Conservation (phyloP, 2,113 vertebrate genomes). For the Scolopax mira region DNA sequence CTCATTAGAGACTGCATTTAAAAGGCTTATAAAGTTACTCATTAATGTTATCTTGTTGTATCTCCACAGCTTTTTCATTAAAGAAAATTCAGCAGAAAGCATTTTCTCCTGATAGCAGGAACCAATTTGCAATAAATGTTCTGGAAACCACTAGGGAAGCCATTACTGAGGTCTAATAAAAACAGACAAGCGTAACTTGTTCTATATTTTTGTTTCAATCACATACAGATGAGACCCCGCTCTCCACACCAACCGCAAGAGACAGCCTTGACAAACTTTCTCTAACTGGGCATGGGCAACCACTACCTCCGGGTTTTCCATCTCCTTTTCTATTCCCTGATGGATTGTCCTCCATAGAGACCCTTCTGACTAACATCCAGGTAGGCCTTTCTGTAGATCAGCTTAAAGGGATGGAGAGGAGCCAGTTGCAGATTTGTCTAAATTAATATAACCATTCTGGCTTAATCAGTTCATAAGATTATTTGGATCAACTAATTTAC, state of each 20-base stretch:
- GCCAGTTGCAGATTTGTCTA: constrained; percentile 7
- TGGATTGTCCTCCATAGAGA: constrained; percentile 98
- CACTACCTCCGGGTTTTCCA: constrained; percentile 93
- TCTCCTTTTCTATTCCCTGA: constrained; percentile 98
- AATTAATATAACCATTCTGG: constrained; percentile 33
- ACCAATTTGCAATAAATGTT: constrained; percentile 91
- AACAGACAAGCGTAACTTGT: constrained; percentile 90
- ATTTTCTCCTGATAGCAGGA: constrained; percentile 90
- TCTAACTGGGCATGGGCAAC: constrained; percentile 91
- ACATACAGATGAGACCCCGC: constrained; percentile 93
- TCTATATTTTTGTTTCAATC: constrained; percentile 91
- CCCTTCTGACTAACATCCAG: constrained; percentile 99
- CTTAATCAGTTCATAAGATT: constrained; percentile 43
- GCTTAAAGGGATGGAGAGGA: constrained; percentile 6
- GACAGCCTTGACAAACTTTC: constrained; percentile 98
- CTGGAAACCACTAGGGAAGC: constrained; percentile 89
- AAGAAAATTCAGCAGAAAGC: constrained; percentile 90
- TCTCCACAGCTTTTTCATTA: constrained; percentile 90
- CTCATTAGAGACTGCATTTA: constrained; percentile 89
- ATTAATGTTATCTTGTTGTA: constrained; percentile 91
- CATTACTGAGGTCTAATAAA: constrained; percentile 90
- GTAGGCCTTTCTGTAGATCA: constrained; percentile 76
- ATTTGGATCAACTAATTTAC: constrained; percentile 28
- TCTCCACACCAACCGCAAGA: constrained; percentile 96
- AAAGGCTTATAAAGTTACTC: constrained; percentile 90